A percentile compares a stretch with the other conserved stretches of the same genome.
Conservation (phyloP, 2,113 vertebrate species). For the Camarhynchus parvulus region DNA sequence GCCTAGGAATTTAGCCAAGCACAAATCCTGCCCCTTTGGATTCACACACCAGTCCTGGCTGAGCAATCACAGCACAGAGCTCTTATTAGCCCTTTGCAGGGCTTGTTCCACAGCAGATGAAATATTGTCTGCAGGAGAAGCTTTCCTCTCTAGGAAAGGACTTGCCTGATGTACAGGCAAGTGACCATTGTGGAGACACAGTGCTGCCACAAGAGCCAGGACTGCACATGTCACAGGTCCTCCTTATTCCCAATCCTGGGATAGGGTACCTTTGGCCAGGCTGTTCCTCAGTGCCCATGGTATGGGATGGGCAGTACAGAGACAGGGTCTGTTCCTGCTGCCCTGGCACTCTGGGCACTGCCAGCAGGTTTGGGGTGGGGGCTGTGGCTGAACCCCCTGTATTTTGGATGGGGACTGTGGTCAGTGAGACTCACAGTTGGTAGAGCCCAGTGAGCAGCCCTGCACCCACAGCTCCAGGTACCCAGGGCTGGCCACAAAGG, state of each 20-base stretch:
- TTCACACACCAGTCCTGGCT: neutral
- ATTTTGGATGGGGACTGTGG: neutral
- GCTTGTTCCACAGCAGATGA: neutral
- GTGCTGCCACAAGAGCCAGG: neutral
- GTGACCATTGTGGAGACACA: accelerated
- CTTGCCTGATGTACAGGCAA: neutral
- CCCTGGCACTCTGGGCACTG: accelerated
- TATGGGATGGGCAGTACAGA: neutral
- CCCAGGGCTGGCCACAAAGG: neutral
- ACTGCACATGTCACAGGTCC: neutral
- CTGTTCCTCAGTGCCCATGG: neutral
- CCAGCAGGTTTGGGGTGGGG: neutral
- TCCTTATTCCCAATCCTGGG: accelerated
- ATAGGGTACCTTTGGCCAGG: neutral
- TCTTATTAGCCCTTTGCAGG: neutral
- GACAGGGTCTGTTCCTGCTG: neutral
- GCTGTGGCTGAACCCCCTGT: neutral
- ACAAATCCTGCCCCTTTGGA: neutral
- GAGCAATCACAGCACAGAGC: neutral
- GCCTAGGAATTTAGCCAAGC: neutral
- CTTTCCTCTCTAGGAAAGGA: neutral
- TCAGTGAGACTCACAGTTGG: neutral
- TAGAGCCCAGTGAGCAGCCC: neutral
- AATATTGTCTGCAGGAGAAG: neutral
- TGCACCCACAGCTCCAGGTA: neutral